A percentile compares a stretch with the other conserved stretches of the same genome.
Evolutionary conservation across 2,888 invertebrate genomes (phyloP).

Genomic region (Erebia epiphron): DNA sequence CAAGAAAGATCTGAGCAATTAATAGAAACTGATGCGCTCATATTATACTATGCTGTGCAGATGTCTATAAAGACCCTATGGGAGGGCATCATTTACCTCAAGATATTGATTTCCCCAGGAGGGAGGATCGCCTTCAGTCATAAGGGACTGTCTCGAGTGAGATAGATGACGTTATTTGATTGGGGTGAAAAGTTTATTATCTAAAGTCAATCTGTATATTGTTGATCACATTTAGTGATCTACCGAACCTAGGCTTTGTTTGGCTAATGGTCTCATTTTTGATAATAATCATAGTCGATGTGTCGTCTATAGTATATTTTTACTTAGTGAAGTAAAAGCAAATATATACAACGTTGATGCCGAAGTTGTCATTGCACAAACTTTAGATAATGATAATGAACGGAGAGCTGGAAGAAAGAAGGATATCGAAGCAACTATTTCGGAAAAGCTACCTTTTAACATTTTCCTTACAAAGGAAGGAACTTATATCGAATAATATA

Average conservation of each 20-base stretch:
- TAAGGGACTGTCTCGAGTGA: no score
- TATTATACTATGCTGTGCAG: no score
- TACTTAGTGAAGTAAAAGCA: slow-evolving; percentile 17
- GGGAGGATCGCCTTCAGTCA: no score
- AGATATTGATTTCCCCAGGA: no score
- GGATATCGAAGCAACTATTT: not conserved
- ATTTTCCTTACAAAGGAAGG: not conserved
- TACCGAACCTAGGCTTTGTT: not conserved
- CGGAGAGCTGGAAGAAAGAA: not conserved
- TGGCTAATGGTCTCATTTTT: not conserved
- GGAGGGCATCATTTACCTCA: no score
- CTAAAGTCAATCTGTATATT: no score
- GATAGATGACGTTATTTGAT: no score
- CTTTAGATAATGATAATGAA: slow-evolving; percentile 41
- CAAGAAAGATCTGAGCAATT: no score
- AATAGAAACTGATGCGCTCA: no score
- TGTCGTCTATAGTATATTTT: slow-evolving; percentile 40
- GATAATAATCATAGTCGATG: slow-evolving; percentile 23
- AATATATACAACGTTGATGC: slow-evolving; percentile 24
- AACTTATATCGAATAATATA: not conserved
- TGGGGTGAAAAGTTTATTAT: no score
- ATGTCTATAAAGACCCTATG: no score
- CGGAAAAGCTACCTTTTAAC: not conserved
- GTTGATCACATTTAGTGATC: no score
- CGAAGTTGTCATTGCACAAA: slow-evolving; percentile 43